phyloP scores from a whole-genome alignment of 2,797 vertebrate species.

The Eutrigla gurnardus region DNA sequence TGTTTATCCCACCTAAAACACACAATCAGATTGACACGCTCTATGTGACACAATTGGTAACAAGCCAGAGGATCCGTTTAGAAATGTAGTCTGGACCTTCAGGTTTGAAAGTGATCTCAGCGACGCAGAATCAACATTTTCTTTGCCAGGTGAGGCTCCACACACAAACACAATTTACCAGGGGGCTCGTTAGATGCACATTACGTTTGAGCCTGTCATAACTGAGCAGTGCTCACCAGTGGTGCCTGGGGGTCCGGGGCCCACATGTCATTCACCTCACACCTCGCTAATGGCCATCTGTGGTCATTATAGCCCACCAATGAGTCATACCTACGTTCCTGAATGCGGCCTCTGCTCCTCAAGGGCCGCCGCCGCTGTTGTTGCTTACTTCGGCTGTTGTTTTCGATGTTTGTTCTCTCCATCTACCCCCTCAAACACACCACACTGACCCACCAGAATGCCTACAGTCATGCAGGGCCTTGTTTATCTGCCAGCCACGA shows the following conservation, averaged over 20 bases:
- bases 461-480: conserved; percentile 65
- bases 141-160: conserved; percentile 41
- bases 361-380: conserved; percentile 24
- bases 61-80: conserved; percentile 14
- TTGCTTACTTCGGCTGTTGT: conserved; percentile 56
- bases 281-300: conserved; percentile 80
- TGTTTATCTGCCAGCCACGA: conserved; percentile 67
- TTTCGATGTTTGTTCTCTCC: conserved; percentile 73
- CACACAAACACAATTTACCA: conserved; percentile 70
- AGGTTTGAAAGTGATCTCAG: conserved; percentile 32
- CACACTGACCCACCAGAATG: conserved; percentile 59
- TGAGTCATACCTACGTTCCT: conserved; percentile 73
- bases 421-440: conserved; percentile 56
- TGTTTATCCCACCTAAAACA: conserved; percentile 10
- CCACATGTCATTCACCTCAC: conserved; percentile 71
- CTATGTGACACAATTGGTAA: conserved; percentile 1
- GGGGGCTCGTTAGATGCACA: conserved; percentile 78
- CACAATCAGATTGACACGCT: conserved; percentile 14
- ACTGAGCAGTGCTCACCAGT: conserved; percentile 60
- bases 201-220: conserved; percentile 80
- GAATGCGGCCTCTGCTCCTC: conserved; percentile 56
- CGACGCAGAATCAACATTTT: conserved; percentile 2
- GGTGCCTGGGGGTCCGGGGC: conserved; percentile 57
- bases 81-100: conserved; percentile 10
- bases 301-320: conserved; percentile 77